phyloP scores from a whole-genome alignment of 23 tunicate species.

The Phallusia fumigata region DNA sequence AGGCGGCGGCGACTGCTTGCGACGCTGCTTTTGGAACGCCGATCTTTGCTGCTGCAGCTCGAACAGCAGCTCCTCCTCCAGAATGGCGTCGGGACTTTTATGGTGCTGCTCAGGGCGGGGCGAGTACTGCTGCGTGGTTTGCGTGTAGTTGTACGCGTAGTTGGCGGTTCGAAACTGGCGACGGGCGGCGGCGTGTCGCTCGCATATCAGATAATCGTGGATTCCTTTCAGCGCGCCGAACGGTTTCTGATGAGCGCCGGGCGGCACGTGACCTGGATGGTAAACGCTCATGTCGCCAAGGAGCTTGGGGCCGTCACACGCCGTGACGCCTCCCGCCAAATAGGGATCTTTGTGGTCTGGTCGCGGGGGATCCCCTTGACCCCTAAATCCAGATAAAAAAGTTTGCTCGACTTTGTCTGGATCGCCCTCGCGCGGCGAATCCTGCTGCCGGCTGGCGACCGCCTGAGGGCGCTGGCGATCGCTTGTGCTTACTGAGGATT shows the following conservation, averaged over 20 bases:
- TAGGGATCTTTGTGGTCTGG: slow-evolving; percentile 74
- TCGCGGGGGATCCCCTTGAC: slow-evolving; percentile 97
- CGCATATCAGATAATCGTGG: slow-evolving; percentile 50
- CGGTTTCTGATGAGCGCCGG: slow-evolving; percentile 10
- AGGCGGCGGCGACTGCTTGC: slow-evolving; percentile 6
- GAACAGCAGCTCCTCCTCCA: slow-evolving; percentile 58
- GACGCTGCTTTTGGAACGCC: not conserved
- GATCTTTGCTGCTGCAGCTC: slow-evolving; percentile 63
- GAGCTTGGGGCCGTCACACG: slow-evolving; percentile 7
- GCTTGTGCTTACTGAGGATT: not conserved
- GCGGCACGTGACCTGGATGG: slow-evolving; percentile 22
- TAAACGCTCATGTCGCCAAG: not conserved
- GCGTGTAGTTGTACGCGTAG: slow-evolving; percentile 17
- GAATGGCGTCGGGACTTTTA: slow-evolving; percentile 58
- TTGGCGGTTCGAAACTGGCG: not conserved
- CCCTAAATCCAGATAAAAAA: slow-evolving; percentile 99
- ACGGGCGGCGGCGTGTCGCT: slow-evolving; percentile 47
- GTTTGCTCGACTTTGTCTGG: slow-evolving; percentile 74
- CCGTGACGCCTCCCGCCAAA: not conserved
- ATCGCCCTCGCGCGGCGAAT: slow-evolving; percentile 17
- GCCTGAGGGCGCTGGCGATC: slow-evolving; percentile 10
- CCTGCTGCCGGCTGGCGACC: not conserved
- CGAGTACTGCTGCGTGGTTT: slow-evolving; percentile 20
- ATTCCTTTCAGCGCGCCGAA: slow-evolving; percentile 39
- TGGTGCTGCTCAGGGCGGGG: slow-evolving; percentile 7